These are phyloP conservation scores for Micromesistius poutassou DNA, from an alignment of 2,797 vertebrate species.

Conservation along the genomic window DNA sequence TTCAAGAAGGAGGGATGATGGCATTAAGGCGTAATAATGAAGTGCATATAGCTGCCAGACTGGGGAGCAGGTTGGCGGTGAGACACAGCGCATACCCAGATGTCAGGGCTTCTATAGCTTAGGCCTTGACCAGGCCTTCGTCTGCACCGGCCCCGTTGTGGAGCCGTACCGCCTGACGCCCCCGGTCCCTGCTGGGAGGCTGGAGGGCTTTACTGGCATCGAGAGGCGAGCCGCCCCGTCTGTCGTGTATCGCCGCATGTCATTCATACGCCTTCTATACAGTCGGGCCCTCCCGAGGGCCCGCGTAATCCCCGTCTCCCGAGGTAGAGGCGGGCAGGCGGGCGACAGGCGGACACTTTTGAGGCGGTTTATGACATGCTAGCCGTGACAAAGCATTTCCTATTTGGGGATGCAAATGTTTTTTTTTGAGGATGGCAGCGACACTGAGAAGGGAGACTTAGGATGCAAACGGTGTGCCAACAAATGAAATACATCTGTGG, in stretches of 20 bases:
- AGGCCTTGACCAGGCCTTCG: conserved; percentile 78
- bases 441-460: background rate
- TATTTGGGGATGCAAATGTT: conserved; percentile 25
- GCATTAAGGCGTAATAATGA: conserved; percentile 77
- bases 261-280: conserved; percentile 76
- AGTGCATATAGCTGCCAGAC: conserved; percentile 74
- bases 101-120: conserved; percentile 80
- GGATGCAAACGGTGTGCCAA: background rate
- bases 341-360: conserved; percentile 65
- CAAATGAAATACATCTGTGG: background rate
- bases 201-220: conserved; percentile 78
- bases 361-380: conserved; percentile 57
- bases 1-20: conserved; percentile 63
- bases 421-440: background rate
- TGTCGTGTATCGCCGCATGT: conserved; percentile 77
- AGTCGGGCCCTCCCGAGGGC: conserved; percentile 72
- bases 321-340: conserved; percentile 64
- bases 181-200: conserved; percentile 71
- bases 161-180: conserved; percentile 68
- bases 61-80: conserved; percentile 74
- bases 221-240: conserved; percentile 81
- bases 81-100: conserved; percentile 76
- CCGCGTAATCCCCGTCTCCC: conserved; percentile 75
- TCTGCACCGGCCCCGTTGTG: conserved; percentile 74
- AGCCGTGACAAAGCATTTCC: conserved; percentile 69